Percentiles rank a stretch among this genome's conserved stretches.
These are phyloP conservation scores for Drosophila elegans DNA, from an alignment of 1,140 invertebrate genomes.

Conservation along the genomic window DNA sequence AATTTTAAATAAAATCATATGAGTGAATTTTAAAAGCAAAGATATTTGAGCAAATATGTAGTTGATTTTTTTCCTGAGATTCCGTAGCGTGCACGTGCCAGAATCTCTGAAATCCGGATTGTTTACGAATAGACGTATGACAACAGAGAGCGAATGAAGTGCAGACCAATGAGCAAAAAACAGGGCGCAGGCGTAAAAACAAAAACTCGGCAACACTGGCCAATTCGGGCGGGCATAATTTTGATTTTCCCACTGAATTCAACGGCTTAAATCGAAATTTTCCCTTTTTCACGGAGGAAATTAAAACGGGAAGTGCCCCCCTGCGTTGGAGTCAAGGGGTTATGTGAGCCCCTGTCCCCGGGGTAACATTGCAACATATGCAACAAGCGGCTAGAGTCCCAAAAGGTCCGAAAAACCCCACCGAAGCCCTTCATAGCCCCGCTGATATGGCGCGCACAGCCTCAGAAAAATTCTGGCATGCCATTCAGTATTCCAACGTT, in stretches of 20 bases:
- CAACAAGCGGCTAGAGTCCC: conserved; percentile 29
- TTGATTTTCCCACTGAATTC: conserved; percentile 20
- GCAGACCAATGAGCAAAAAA: neutral
- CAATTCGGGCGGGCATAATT: conserved; percentile 26
- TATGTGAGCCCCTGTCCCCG: neutral
- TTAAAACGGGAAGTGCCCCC: neutral
- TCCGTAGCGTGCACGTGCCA: conserved; percentile 50
- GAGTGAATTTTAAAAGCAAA: neutral
- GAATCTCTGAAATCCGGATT: conserved; percentile 25
- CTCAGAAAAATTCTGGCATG: conserved; percentile 27
- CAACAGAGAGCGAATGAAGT: conserved; percentile 67
- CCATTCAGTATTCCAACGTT: conserved; percentile 26
- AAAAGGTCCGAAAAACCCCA: neutral
- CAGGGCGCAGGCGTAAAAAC: conserved; percentile 58
- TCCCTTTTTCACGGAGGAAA: too few relatives aligned
- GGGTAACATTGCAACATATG: neutral
- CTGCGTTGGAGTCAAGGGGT: neutral
- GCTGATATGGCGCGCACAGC: conserved; percentile 26
- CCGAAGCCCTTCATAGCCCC: conserved; percentile 13
- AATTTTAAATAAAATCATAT: too few relatives aligned
- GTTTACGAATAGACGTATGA: conserved; percentile 75
- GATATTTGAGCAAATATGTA: neutral
- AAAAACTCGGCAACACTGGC: conserved; percentile 68
- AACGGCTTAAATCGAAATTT: conserved; percentile 12
- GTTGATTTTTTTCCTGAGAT: neutral